Evolutionary conservation across 2,888 invertebrate species (phyloP).

Genomic region (Seira musarum): DNA sequence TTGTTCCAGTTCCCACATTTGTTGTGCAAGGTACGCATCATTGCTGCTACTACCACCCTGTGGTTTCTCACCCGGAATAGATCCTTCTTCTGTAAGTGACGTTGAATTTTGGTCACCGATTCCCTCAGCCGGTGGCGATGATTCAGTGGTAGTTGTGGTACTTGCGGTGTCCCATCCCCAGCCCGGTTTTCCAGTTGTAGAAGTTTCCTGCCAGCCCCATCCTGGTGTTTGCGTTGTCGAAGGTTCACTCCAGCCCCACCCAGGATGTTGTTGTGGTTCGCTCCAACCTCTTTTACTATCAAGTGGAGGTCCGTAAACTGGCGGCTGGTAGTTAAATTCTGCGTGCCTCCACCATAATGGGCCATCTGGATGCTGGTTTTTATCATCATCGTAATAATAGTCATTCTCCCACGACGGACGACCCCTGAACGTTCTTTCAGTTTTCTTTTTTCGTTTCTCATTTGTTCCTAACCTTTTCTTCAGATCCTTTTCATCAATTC

Average conservation of each 20-base stretch:
- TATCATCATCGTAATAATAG: not conserved
- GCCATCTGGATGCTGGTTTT: slow-evolving; percentile 37
- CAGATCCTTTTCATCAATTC: slow-evolving; percentile 35
- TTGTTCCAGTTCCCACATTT: slow-evolving; percentile 32
- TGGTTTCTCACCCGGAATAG: slow-evolving; percentile 31
- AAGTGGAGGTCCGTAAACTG: slow-evolving; percentile 36
- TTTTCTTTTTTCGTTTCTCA: slow-evolving; percentile 20
- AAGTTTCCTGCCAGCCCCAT: slow-evolving; percentile 36
- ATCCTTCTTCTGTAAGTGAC: slow-evolving; percentile 29
- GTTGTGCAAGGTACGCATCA: slow-evolving; percentile 22
- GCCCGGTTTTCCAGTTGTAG: slow-evolving; percentile 28
- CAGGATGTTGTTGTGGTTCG: slow-evolving; percentile 13
- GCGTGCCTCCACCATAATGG: slow-evolving; percentile 32
- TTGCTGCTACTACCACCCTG: not conserved
- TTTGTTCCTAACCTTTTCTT: not conserved
- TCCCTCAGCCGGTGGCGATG: slow-evolving; percentile 27
- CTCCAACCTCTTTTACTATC: slow-evolving; percentile 44
- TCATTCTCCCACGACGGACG: too few species aligned
- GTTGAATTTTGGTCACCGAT: not conserved
- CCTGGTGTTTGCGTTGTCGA: slow-evolving; percentile 36
- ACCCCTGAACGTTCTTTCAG: too few species aligned
- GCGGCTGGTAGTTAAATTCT: slow-evolving; percentile 27
- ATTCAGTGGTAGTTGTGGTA: slow-evolving; percentile 39
- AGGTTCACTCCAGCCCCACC: slow-evolving; percentile 19
- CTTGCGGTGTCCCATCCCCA: slow-evolving; percentile 39